phyloP scores from a whole-genome alignment of 35 echinoderm and acorn worm genomes.

The Ophioderma brevispina region DNA sequence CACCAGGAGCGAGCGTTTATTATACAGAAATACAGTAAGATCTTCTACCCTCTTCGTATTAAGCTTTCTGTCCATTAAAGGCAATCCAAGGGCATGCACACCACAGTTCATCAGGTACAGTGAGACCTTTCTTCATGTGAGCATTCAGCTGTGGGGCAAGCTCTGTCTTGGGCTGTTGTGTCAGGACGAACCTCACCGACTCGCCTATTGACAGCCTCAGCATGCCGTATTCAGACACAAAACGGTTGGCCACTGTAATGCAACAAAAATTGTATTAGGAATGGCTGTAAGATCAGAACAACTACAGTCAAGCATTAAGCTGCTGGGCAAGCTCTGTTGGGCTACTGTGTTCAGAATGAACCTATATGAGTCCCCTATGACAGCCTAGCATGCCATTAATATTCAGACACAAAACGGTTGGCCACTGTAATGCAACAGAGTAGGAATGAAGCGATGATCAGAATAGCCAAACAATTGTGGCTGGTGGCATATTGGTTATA shows the following conservation, averaged over 20 bases:
- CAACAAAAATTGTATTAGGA: too few species aligned
- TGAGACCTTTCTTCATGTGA: conserved; percentile 71
- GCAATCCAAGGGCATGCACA: conserved; percentile 75
- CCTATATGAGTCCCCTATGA: conserved; percentile 86
- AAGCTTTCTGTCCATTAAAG: conserved; percentile 80
- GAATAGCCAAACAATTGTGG: too few species aligned
- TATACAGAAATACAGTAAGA: too few species aligned
- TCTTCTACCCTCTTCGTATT: conserved; percentile 94
- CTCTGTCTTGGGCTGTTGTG: conserved; percentile 83
- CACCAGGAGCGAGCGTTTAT: too few species aligned
- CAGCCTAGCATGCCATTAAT: conserved; percentile 91
- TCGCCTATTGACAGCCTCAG: conserved; percentile 92
- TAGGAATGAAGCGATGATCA: too few species aligned
- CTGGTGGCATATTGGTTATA: too few species aligned
- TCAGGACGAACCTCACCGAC: conserved; percentile 73
- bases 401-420: conserved; percentile 90
- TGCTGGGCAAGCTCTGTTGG: conserved; percentile 84
- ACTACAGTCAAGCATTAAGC: conserved; percentile 68
- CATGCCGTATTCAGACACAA: conserved; percentile 95
- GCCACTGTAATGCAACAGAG: conserved; percentile 63
- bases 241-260: conserved; percentile 89
- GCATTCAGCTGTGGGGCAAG: conserved; percentile 77
- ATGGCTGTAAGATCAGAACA: too few species aligned
- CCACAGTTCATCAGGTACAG: conserved; percentile 89
- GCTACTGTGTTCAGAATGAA: conserved; percentile 76